phyloP scores from a whole-genome alignment of 2,888 invertebrate species.

The Azorinus chamasolen region DNA sequence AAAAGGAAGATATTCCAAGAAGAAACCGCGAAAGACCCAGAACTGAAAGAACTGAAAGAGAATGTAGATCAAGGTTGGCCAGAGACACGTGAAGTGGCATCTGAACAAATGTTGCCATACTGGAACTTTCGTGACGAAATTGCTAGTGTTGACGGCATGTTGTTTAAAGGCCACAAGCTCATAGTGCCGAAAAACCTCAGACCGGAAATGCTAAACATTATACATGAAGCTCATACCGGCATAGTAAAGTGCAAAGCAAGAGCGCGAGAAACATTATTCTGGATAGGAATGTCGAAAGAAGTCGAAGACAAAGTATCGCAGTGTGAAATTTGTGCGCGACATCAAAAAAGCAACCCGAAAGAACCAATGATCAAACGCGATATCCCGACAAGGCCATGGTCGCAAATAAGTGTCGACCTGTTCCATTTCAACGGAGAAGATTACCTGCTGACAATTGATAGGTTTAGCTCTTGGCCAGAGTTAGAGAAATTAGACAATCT shows the following conservation, averaged over 20 bases:
- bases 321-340: slow-evolving; percentile 30
- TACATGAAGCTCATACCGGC: slow-evolving; percentile 30
- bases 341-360: slow-evolving; percentile 18
- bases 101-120: slow-evolving; percentile 27
- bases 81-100: slow-evolving; percentile 1
- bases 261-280: slow-evolving; percentile 26
- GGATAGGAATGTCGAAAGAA: slow-evolving; percentile 28
- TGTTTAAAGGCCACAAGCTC: slow-evolving; percentile 21
- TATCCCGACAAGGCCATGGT: slow-evolving; percentile 47
- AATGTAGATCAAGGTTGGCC: slow-evolving; percentile 25
- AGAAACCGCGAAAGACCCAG: slow-evolving; percentile 24
- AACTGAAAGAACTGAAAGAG: slow-evolving; percentile 8
- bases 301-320: slow-evolving; percentile 19
- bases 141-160: slow-evolving; percentile 7
- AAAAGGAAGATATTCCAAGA: slow-evolving; percentile 13
- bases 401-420: slow-evolving; percentile 44
- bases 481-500: slow-evolving; percentile 33
- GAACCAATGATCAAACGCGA: slow-evolving; percentile 46
- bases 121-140: slow-evolving; percentile 59
- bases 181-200: slow-evolving; percentile 30
- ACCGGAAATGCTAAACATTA: slow-evolving; percentile 41
- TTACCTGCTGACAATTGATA: slow-evolving; percentile 45
- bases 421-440: slow-evolving; percentile 35
- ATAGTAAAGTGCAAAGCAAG: slow-evolving; percentile 41
- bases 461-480: slow-evolving; percentile 45